These are phyloP conservation scores for Spheniscus humboldti DNA, from an alignment of 2,797 vertebrate genomes.

Conservation along the genomic window DNA sequence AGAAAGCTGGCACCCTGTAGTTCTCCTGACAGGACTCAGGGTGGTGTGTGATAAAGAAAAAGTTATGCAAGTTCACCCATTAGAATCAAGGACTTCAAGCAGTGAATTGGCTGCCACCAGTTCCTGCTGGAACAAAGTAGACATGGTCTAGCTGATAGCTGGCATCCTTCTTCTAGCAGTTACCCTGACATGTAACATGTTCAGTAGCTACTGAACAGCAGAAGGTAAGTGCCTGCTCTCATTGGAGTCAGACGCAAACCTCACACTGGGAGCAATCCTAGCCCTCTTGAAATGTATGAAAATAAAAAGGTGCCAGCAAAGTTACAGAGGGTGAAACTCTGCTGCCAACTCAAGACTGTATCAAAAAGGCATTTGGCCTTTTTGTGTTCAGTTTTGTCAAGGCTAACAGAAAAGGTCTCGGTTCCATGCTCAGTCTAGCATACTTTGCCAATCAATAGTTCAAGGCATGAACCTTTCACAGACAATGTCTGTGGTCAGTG, in stretches of 20 bases:
- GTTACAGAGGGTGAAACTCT: background rate
- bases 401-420: background rate
- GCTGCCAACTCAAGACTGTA: background rate
- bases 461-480: slow-evolving; percentile 40
- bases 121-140: background rate
- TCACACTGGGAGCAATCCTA: background rate
- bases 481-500: slow-evolving; percentile 15
- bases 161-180: background rate
- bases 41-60: background rate
- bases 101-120: background rate
- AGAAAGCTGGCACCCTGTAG: background rate
- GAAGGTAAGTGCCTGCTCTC: background rate
- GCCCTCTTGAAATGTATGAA: background rate
- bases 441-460: slow-evolving; percentile 46
- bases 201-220: background rate
- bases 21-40: background rate
- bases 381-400: background rate
- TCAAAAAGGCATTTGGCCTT: background rate
- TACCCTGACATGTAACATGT: background rate
- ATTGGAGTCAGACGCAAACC: background rate
- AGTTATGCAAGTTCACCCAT: background rate
- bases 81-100: background rate
- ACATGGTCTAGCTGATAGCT: background rate
- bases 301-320: background rate
- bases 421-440: background rate